Base-by-base conservation (phyloP, 2,888 invertebrate genomes). In the Ormyrus pomaceus region DNA sequence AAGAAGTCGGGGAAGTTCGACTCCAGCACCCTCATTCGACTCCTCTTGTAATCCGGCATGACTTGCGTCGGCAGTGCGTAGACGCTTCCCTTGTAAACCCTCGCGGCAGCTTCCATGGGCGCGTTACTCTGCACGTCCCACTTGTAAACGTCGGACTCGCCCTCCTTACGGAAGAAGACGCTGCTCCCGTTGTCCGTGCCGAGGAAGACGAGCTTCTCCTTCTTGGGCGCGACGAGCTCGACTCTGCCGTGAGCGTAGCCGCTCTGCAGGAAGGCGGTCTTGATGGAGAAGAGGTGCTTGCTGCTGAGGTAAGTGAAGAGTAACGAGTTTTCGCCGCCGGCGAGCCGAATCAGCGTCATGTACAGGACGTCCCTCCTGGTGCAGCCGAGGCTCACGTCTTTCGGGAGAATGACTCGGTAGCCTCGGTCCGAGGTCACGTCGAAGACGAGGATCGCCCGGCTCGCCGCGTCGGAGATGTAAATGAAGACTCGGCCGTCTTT, bases 401-500 rank as follows among this genome's bases (percentile, higher is more conserved):
- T 89, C 0, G 94, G 94, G 56, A 94, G 88, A 5, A 93, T 92
- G 64, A 94, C 92, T 56, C 93, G 91, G 86, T 92, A 93, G 34
- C 94, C 93, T 1, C 70, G 74, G 51, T 88, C 89, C 0, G 89
- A 88, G 7, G 84, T 83, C 0, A 93, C 92, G 84, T 94, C 93
- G 86, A 92, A 93, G 4, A 94, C 89, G 89, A 93, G 86, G 90
- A 92, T 88, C 10, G 88, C 87, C 2, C 95, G 92, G 59, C 93
- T 93, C 0, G 94, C 93, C 0, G 95, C 95, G 87, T 96, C 96
- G 56, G 94, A 94, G n/a, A 91, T 90, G 91, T 90, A 93, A 85
- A 94, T 91, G 86, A 92, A 95, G 46, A 93, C 92, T 61, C 92
- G 92, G 5, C 93, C 94, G 78, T 93, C 93, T 10, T 92, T 86